Conservation (phyloP, 2,797 vertebrate species). For the Lacerta viridis region DNA sequence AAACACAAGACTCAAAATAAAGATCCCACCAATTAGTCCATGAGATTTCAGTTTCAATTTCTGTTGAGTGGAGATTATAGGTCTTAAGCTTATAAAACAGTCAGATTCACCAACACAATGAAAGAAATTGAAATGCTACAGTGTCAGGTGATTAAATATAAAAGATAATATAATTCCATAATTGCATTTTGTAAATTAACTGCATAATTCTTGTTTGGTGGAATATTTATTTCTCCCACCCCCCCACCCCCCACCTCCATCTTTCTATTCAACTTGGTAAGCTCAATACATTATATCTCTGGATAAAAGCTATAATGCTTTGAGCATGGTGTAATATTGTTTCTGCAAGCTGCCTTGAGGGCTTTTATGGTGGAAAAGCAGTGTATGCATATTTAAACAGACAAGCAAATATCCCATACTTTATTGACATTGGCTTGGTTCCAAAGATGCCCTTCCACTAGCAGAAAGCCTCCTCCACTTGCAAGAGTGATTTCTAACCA, state of each 20-base stretch:
- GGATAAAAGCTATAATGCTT: background rate
- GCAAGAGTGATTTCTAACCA: background rate
- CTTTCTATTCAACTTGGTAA: slow-evolving; percentile 13
- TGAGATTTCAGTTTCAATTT: background rate
- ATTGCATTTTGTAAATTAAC: background rate
- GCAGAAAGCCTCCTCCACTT: background rate
- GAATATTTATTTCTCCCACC: background rate
- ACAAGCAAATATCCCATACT: background rate
- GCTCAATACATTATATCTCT: background rate
- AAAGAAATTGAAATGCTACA: background rate
- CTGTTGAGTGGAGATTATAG: background rate
- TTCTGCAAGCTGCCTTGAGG: background rate
- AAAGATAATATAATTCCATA: background rate
- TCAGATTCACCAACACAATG: background rate
- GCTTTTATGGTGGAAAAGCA: background rate
- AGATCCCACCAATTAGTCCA: background rate
- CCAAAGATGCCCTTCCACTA: background rate
- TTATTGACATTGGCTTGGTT: background rate
- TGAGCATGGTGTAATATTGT: background rate
- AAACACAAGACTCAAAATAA: background rate
- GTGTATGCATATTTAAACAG: slow-evolving; percentile 10
- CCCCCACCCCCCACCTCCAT: background rate
- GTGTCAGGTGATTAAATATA: background rate
- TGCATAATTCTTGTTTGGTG: background rate
- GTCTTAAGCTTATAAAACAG: background rate